Conservation (phyloP, 2,888 invertebrate species). For the Alviniconcha strummeri region DNA sequence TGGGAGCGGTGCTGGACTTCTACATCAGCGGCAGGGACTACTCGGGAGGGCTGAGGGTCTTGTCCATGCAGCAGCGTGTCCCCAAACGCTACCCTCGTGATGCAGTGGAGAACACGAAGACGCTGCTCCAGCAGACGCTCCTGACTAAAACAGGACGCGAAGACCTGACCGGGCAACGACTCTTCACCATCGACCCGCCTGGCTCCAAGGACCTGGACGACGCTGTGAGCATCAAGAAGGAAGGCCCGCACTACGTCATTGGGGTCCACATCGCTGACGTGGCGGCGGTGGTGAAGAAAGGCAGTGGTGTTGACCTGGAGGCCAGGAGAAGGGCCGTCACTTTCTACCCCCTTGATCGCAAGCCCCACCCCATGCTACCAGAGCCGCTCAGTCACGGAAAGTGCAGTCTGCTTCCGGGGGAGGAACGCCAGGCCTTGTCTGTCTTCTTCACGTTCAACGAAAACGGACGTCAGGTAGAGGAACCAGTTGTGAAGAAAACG, state of each 20-base stretch:
- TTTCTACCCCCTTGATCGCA: constrained; percentile 42
- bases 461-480: constrained; percentile 41
- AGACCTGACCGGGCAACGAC: constrained; percentile 43
- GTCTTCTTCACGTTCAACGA: constrained; percentile 47
- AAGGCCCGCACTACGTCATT: constrained; percentile 40
- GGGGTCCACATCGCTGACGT: constrained; percentile 60
- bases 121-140: not conserved
- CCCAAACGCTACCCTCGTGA: constrained; percentile 23
- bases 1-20: constrained; percentile 49
- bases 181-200: constrained; percentile 55
- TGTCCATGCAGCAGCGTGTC: constrained; percentile 32
- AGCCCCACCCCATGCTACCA: constrained; percentile 54
- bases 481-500: constrained; percentile 35
- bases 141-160: constrained; percentile 1
- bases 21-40: constrained; percentile 36
- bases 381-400: constrained; percentile 48
- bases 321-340: constrained; percentile 48
- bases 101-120: constrained; percentile 14
- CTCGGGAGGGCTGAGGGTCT: constrained; percentile 15
- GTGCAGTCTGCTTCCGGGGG: constrained; percentile 50
- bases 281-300: constrained; percentile 41
- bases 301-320: constrained; percentile 48
- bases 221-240: constrained; percentile 47
- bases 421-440: constrained; percentile 50
- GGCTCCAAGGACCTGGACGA: constrained; percentile 51